These are phyloP conservation scores for Octonoba sinensis DNA, from an alignment of 2,888 invertebrate genomes.

Conservation along the genomic window DNA sequence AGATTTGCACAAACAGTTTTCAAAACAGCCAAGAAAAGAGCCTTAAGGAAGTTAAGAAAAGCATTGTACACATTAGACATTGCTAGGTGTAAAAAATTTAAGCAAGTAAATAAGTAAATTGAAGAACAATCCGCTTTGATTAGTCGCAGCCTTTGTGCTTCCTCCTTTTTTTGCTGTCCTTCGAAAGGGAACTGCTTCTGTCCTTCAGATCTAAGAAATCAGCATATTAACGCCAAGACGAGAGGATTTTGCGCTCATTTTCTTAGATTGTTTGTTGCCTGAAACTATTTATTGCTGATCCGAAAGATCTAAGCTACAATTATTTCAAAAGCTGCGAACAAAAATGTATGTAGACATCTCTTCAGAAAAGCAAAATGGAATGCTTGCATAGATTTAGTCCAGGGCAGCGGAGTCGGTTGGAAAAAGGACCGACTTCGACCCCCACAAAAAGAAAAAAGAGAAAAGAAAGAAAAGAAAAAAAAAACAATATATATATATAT, in stretches of 20 bases:
- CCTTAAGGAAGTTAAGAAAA: slow-evolving; percentile 45
- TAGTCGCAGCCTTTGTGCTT: slow-evolving; percentile 42
- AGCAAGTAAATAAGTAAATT: slow-evolving; percentile 53
- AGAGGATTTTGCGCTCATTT: slow-evolving; percentile 25
- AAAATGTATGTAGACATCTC: background rate
- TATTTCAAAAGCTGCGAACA: background rate
- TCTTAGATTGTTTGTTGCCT: slow-evolving; percentile 1
- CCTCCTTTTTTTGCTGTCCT: slow-evolving; percentile 28
- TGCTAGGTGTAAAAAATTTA: slow-evolving; percentile 14
- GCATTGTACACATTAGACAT: slow-evolving; percentile 49
- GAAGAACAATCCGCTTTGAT: slow-evolving; percentile 62
- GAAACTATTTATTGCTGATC: slow-evolving; percentile 12
- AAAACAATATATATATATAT: too few species aligned
- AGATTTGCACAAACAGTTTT: slow-evolving; percentile 57
- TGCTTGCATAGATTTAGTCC: too few species aligned
- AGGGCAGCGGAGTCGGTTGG: too few species aligned
- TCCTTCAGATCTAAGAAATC: slow-evolving; percentile 34
- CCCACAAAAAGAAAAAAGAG: too few species aligned
- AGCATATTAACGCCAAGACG: slow-evolving; percentile 37
- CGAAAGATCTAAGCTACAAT: background rate
- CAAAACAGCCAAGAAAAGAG: slow-evolving; percentile 36
- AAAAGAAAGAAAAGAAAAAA: too few species aligned
- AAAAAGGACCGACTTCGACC: too few species aligned
- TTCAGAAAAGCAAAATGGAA: slow-evolving; percentile 1
- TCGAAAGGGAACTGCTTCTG: slow-evolving; percentile 1